phyloP scores from a whole-genome alignment of 2,888 invertebrate genomes.

The Ennomos quercinarius region DNA sequence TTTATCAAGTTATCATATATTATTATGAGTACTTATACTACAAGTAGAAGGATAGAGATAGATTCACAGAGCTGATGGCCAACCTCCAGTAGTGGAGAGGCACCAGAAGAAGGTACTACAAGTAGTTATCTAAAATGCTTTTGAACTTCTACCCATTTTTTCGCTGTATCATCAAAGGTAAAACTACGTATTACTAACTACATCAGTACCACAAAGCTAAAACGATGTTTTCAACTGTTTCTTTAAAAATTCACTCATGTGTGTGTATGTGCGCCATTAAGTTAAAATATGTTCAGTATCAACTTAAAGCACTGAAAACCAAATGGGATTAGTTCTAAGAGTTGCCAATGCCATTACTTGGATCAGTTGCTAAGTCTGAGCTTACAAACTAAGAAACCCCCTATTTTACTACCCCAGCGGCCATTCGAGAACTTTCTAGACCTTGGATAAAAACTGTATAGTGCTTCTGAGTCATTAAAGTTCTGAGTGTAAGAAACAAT shows the following conservation, averaged over 20 bases:
- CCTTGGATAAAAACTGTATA: constrained; percentile 14
- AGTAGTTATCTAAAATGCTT: too few species aligned
- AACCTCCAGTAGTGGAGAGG: too few species aligned
- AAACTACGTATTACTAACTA: background rate
- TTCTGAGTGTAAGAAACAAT: constrained; percentile 12
- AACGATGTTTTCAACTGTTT: constrained; percentile 5
- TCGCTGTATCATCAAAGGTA: background rate
- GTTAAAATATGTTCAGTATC: constrained; percentile 24
- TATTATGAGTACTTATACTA: too few species aligned
- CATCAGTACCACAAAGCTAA: constrained; percentile 3
- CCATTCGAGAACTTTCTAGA: constrained; percentile 18
- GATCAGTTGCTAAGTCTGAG: constrained; percentile 15
- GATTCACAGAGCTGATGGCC: too few species aligned
- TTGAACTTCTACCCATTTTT: too few species aligned
- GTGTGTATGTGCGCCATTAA: constrained; percentile 8
- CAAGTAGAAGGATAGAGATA: too few species aligned
- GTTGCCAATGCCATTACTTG: constrained; percentile 29
- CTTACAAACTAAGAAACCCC: constrained; percentile 27
- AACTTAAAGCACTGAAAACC: constrained; percentile 24
- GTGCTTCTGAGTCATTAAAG: constrained; percentile 10
- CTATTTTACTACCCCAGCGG: constrained; percentile 12
- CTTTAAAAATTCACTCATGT: constrained; percentile 5
- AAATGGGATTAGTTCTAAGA: constrained; percentile 34
- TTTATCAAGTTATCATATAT: too few species aligned
- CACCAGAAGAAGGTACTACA: too few species aligned